phyloP scores from a whole-genome alignment of 2,888 invertebrate species.

The Lycaena phlaeas region DNA sequence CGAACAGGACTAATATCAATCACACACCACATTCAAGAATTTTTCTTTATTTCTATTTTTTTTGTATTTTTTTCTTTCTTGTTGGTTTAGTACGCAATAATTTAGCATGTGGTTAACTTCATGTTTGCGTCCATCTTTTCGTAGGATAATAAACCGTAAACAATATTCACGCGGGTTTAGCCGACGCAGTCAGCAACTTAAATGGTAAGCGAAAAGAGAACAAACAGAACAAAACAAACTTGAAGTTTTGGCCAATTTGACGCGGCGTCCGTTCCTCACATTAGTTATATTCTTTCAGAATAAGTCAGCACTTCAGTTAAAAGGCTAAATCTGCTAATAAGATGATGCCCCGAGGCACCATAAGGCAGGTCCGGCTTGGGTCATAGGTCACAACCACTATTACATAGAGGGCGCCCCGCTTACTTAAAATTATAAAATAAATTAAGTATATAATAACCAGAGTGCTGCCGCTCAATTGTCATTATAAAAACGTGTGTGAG shows the following conservation, averaged over 20 bases:
- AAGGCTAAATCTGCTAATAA: background rate
- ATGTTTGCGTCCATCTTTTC: conserved; percentile 62
- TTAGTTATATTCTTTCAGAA: background rate
- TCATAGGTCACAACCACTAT: conserved; percentile 5
- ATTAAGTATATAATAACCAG: background rate
- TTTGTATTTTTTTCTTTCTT: conserved; percentile 48
- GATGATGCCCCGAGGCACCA: background rate
- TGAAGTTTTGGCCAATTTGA: conserved; percentile 40
- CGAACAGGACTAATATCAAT: conserved; percentile 53
- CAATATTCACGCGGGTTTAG: conserved; percentile 41
- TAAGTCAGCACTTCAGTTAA: conserved; percentile 4
- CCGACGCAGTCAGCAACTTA: conserved; percentile 50
- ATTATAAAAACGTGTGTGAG: conserved; percentile 3
- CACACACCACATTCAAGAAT: conserved; percentile 67
- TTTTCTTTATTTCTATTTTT: conserved; percentile 70
- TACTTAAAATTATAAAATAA: background rate
- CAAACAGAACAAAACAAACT: conserved; percentile 66
- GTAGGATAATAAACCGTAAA: conserved; percentile 45
- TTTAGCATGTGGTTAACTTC: conserved; percentile 72
- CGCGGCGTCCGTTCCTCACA: conserved; percentile 19
- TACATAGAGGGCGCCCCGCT: background rate
- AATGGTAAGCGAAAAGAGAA: conserved; percentile 62
- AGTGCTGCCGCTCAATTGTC: background rate
- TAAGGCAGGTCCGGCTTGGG: background rate
- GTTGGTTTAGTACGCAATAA: conserved; percentile 61